Evolutionary conservation across 2,113 vertebrate species (phyloP), one percentile per base, ranked within the genome.

Genomic region (Melanerpes formicivorus): DNA sequence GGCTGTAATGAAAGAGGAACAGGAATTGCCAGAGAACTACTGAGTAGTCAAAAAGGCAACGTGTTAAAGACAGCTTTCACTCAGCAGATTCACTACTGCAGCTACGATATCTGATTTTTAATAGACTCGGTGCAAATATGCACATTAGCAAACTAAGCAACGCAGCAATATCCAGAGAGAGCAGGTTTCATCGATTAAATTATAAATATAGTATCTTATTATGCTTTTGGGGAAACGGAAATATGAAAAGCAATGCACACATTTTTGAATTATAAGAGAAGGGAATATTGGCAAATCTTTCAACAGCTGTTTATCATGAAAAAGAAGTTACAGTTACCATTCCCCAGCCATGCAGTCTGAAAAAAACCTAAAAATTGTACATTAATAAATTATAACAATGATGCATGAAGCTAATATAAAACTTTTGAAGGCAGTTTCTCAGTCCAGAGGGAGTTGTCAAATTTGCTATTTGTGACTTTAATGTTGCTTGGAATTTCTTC

Each of bases 331-430:
- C n/a, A 96, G 78, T 94, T 94, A 95, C 62, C 75, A 84, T 94
- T 95, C 90, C 78, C 79, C 94, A 94, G 92, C 76, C 90, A 87
- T 32, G 76, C 62, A 88, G 72, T 79, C 75, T 78, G 77, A 84
- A 94, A 95, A 95, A 94, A 86, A 78, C 54, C 55, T 74, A 93
- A 92, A 95, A 94, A 94, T 92, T 90, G 84, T 85, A 76, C 84
- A 96, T 96, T 94, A 95, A 96, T 95, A 97, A 97, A 96, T 97
- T 95, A 97, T 94, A 86, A 90, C 73, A 93, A 95, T 96, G 71
- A 95, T 96, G 80, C 86, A 97, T 94, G 95, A 96, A 96, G 87
- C 86, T 91, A 96, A 97, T 91, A 93, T 84, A 80, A 97, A 96
- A 96, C 75, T 97, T 97, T 60, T 78, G 86, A 96, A 97, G 69